phyloP scores from a whole-genome alignment of 2,797 vertebrate genomes.

The Cuculus canorus region DNA sequence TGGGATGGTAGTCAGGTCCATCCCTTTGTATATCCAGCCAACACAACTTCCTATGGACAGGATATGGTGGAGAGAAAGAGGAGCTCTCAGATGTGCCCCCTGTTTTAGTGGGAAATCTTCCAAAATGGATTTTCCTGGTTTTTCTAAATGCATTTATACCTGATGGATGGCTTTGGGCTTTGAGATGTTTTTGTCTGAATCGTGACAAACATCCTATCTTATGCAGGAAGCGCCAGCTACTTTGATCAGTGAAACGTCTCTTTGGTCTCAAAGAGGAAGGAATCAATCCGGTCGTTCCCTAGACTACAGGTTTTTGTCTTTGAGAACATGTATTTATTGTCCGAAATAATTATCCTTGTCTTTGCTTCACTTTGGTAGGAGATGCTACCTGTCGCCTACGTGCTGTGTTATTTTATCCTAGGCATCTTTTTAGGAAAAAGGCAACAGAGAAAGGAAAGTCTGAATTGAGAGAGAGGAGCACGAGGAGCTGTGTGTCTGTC shows the following conservation, averaged over 20 bases:
- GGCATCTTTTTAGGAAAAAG: neutral
- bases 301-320: constrained; percentile 1
- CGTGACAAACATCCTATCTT: neutral
- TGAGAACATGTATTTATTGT: neutral
- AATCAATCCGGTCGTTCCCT: neutral
- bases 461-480: neutral
- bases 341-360: neutral
- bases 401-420: neutral
- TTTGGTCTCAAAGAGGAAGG: neutral
- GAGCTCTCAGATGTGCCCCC: neutral
- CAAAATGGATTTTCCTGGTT: neutral
- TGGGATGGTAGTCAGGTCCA: neutral
- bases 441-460: neutral
- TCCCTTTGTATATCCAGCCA: neutral
- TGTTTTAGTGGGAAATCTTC: neutral
- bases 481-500: neutral
- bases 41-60: neutral
- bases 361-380: neutral
- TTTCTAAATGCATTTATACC: neutral
- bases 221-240: neutral
- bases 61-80: neutral
- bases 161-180: neutral
- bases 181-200: constrained; percentile 5
- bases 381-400: neutral
- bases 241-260: constrained; percentile 18